Base-by-base conservation (phyloP, 2,113 vertebrate genomes). In the Apus apus region DNA sequence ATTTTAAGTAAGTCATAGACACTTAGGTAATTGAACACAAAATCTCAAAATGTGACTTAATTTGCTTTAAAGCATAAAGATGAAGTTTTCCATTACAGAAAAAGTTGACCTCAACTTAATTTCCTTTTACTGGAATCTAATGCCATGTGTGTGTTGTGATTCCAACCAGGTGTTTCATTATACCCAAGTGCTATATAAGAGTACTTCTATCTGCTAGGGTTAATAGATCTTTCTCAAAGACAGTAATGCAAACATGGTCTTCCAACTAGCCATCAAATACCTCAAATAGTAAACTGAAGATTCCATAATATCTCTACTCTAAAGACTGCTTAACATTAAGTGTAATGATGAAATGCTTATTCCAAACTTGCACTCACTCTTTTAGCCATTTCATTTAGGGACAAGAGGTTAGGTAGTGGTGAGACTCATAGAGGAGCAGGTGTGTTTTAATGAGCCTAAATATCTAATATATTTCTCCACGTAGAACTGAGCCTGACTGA, bases 111-210 rank as follows among this genome's bases (percentile, higher is more conserved):
- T 91, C 56, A 60, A 6, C 17, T 40, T 89, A 68, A 93, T 96
- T 91, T 95, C 32, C 43, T 87, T 74, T 85, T 77, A 30, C 53
- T 85, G 48, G 51, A 77, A 62, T 77, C 56, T 46, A 25, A 0
- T 86, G 38, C 36, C 68, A 1, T 54, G 23, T 32, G 15, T 80
- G 32, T 53, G 29, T 45, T 88, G 25, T 90, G 72, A 80, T 96
- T 93, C 79, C 64, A 81, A 0, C 22, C 68, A 88, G 68, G 83
- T 92, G 90, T 94, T 93, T 95, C 85, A 77, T 94, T 90, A 74
- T 71, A 77, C 50, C 43, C 15, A 38, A 80, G 78, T 58, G 48
- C 71, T 84, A 2, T 87, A 67, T 62, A 90, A 86, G 30, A 30
- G 16, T 30, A 12, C 27, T 73, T 76, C 58, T 85, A 0, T 79